Base-by-base conservation (phyloP, 2,113 vertebrate species). In the Galemys pyrenaicus region DNA sequence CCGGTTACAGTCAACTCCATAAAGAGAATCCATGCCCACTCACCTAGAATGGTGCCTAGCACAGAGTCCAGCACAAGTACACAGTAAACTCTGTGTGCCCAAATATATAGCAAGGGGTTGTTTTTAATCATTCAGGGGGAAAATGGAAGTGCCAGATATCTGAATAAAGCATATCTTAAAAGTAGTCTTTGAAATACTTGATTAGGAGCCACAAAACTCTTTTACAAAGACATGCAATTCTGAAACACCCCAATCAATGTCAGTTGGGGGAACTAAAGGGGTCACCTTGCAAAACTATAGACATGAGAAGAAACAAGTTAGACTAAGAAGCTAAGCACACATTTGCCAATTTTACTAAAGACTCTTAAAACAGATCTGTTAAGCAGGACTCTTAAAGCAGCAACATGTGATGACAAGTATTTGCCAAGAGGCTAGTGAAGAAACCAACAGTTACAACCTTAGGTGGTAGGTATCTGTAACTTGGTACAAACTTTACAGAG, bases 101-200 rank as follows among this genome's bases (percentile, higher is more conserved):
- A 80, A 87, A 80, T 37, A 37, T 3, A 91, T 65, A n/a, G 10
- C 62, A 89, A 89, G 20, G 17, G 60, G 44, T 71, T 74, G 17
- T 51, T 56, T 35, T 30, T 2, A n/a, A 54, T 20, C 24, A 39
- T 58, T 89, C 37, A 64, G 30, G 10, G 58, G 71, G 51, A 73
- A 62, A 41, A 4, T 30, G 16, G 5, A 78, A 44, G 11, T 91
- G 3, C 77, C 64, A 74, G 73, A 54, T 60, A 75, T 46, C 39
- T 65, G 8, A 51, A 20, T 75, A 89, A 73, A 89, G 41, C 32
- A 54, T 67, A 71, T 37, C 32, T 89, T 68, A 92, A 93, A 96
- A 95, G 56, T 24, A 95, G 13, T 58, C 37, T 91, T 70, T 44
- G 32, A 95, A 79, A 92, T 41, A 93, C 39, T 84, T 70, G 26